A percentile compares a stretch with the other conserved stretches of the same genome.
These are phyloP conservation scores for Platycnemis pennipes DNA, from an alignment of 2,888 invertebrate species.

Conservation along the genomic window DNA sequence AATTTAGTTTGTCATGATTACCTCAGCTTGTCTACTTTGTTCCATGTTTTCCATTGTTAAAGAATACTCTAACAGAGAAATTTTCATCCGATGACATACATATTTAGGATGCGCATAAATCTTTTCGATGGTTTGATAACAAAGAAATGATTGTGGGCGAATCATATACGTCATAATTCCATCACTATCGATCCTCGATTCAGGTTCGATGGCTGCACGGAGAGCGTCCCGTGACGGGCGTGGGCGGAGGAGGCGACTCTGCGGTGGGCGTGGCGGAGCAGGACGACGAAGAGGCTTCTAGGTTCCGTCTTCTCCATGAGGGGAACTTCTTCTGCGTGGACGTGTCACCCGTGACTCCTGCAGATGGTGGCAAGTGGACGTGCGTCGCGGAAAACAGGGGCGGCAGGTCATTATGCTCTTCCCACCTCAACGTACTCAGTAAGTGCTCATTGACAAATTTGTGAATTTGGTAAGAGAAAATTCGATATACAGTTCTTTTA, in stretches of 20 bases:
- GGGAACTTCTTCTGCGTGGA: slow-evolving; percentile 94
- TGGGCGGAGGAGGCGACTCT: slow-evolving; percentile 58
- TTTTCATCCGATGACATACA: too few species aligned
- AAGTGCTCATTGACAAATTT: slow-evolving; percentile 72
- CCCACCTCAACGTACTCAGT: slow-evolving; percentile 89
- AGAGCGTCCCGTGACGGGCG: slow-evolving; percentile 83
- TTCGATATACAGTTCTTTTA: too few species aligned
- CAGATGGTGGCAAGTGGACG: slow-evolving; percentile 93
- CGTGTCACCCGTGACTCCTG: slow-evolving; percentile 89
- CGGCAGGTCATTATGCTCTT: slow-evolving; percentile 84
- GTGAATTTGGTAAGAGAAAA: not conserved
- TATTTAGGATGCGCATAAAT: not conserved
- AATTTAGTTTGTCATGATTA: too few species aligned
- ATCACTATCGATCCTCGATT: not conserved
- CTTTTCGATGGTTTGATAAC: not conserved
- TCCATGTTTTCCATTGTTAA: not conserved
- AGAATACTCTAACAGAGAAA: not conserved
- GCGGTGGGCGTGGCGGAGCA: slow-evolving; percentile 75
- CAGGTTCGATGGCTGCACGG: slow-evolving; percentile 95
- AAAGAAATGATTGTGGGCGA: not conserved
- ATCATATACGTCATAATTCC: not conserved
- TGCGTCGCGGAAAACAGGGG: slow-evolving; percentile 89
- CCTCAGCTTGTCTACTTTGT: too few species aligned
- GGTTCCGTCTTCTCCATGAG: slow-evolving; percentile 89
- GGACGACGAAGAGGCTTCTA: slow-evolving; percentile 82